Conservation (phyloP, 2,113 vertebrate genomes). For the Redunca redunca region DNA sequence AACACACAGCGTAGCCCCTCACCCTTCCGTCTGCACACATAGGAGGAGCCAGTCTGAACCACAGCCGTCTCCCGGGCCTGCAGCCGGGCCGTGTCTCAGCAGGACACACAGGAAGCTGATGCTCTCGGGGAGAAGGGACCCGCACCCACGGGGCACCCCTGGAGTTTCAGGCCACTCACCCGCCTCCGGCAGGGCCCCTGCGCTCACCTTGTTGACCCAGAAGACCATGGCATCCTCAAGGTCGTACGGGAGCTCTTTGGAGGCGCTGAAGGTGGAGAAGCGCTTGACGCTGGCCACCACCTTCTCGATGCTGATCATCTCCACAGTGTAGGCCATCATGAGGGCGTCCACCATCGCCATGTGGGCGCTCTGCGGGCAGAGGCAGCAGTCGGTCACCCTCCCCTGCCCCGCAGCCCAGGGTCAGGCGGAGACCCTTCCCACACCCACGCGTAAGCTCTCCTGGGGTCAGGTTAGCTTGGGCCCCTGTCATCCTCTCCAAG, state of each 20-base stretch:
- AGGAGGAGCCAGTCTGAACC: too few species aligned
- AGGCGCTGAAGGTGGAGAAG: slow-evolving; percentile 98
- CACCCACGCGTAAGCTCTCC: neutral
- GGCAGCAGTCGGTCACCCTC: neutral
- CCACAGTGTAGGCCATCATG: slow-evolving; percentile 98
- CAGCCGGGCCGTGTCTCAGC: too few species aligned
- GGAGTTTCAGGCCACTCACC: neutral
- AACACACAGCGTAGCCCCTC: rapidly evolving
- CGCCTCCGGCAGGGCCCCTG: rapidly evolving
- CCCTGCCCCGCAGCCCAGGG: neutral
- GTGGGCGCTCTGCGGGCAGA: slow-evolving; percentile 88
- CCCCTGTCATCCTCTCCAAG: neutral
- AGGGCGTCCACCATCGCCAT: slow-evolving; percentile 98
- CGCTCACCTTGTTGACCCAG: slow-evolving; percentile 98
- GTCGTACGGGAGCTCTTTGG: slow-evolving; percentile 98
- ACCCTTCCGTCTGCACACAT: rapidly evolving
- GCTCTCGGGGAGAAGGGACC: neutral
- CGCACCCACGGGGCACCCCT: neutral
- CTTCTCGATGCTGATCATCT: slow-evolving; percentile 99
- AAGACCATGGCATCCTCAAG: slow-evolving; percentile 99
- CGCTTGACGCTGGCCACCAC: slow-evolving; percentile 96
- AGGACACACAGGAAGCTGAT: too few species aligned
- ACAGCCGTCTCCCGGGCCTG: neutral
- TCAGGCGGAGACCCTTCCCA: neutral
- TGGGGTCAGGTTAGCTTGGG: neutral